Conservation (phyloP, 1,140 invertebrate species). For the Zelostemma sp. region DNA sequence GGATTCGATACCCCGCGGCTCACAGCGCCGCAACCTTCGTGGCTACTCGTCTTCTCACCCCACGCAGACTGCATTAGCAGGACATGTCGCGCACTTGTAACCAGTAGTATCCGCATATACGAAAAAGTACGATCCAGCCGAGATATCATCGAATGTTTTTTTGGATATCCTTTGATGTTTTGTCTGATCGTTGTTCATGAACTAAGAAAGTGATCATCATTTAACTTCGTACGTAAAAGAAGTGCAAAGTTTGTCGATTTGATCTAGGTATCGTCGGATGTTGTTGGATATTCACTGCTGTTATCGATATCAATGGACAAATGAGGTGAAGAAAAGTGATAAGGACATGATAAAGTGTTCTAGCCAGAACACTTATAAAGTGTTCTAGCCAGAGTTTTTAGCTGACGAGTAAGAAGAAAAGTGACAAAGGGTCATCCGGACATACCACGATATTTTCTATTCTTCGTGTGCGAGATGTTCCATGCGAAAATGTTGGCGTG, state of each 20-base stretch:
- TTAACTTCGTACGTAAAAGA: no score
- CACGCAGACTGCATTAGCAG: constrained; percentile 56
- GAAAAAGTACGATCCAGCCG: background rate
- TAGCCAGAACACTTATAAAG: no score
- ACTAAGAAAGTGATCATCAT: no score
- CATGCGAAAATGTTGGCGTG: background rate
- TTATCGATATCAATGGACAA: no score
- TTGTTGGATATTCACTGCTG: no score
- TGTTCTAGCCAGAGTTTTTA: no score
- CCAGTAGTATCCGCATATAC: constrained; percentile 19
- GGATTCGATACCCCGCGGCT: constrained; percentile 35
- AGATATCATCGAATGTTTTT: background rate
- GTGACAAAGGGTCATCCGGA: background rate
- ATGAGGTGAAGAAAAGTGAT: no score
- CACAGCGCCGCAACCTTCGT: constrained; percentile 36
- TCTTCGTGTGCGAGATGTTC: background rate
- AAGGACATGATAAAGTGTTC: no score
- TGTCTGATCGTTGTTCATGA: no score
- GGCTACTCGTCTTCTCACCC: constrained; percentile 30
- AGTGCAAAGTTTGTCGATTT: no score
- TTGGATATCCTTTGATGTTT: background rate
- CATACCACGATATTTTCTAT: background rate
- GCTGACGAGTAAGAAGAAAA: background rate
- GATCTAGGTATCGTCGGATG: no score
- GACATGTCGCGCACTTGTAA: constrained; percentile 57